Evolutionary conservation across 2,113 vertebrate genomes (phyloP).

Genomic region (Mystacornis crossleyi): DNA sequence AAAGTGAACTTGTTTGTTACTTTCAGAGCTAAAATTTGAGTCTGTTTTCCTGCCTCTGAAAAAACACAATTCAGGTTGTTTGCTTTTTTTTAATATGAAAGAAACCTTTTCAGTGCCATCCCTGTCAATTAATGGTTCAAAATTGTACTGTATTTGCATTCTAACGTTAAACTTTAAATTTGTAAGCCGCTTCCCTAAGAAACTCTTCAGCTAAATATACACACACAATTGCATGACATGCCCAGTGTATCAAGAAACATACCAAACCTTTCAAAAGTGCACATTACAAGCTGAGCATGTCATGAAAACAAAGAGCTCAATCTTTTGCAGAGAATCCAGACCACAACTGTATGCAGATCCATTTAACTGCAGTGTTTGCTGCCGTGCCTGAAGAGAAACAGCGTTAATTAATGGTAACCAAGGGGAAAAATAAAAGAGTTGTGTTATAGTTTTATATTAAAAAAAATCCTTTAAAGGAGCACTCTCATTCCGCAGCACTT

Average conservation of each 20-base stretch:
- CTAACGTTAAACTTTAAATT: background rate
- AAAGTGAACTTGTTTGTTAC: background rate
- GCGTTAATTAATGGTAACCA: constrained; percentile 62
- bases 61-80: background rate
- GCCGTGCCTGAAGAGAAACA: constrained; percentile 67
- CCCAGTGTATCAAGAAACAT: constrained; percentile 66
- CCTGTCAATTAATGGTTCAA: background rate
- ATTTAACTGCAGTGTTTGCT: constrained; percentile 63
- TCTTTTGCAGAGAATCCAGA: constrained; percentile 71
- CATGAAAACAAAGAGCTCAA: constrained; percentile 71
- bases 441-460: background rate
- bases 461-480: constrained; percentile 1
- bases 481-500: constrained; percentile 30
- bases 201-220: constrained; percentile 15
- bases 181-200: background rate
- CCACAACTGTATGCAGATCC: constrained; percentile 67
- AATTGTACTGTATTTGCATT: background rate
- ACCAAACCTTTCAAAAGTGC: constrained; percentile 69
- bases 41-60: background rate
- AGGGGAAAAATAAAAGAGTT: background rate
- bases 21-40: background rate
- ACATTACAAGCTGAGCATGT: constrained; percentile 71
- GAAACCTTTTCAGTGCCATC: background rate
- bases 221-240: constrained; percentile 66
- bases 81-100: background rate